Evolutionary conservation across 2,888 invertebrate species (phyloP).

Genomic region (Xiphydria camelus): DNA sequence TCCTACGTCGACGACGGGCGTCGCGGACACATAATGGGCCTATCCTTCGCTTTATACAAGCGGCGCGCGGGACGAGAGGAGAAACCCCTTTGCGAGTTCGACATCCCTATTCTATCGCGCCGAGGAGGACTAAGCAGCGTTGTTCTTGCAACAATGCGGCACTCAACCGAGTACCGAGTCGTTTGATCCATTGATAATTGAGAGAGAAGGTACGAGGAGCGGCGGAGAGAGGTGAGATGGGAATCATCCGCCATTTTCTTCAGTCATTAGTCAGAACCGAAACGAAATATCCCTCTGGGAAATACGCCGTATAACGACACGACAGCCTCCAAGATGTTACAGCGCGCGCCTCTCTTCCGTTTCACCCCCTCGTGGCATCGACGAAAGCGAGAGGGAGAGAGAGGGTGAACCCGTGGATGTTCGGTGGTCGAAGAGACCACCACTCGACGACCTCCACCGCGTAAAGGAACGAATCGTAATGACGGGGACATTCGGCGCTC

Average conservation of each 20-base stretch:
- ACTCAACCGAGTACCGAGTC: slow-evolving; percentile 22
- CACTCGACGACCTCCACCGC: neutral
- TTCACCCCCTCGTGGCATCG: neutral
- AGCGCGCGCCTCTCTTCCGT: neutral
- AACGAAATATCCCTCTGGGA: slow-evolving; percentile 40
- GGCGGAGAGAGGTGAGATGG: slow-evolving; percentile 9
- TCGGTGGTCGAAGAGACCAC: too few species aligned
- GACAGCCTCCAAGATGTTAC: neutral
- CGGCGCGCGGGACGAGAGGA: too few species aligned
- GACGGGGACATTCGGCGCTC: neutral
- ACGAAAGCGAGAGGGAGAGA: slow-evolving; percentile 2
- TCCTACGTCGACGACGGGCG: too few species aligned
- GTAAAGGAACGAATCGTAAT: neutral
- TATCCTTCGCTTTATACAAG: too few species aligned
- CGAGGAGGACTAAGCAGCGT: neutral
- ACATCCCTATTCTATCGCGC: neutral
- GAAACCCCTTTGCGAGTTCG: neutral
- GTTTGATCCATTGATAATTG: slow-evolving; percentile 32
- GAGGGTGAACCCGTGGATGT: neutral
- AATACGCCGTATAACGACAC: slow-evolving; percentile 36
- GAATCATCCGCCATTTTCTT: slow-evolving; percentile 10
- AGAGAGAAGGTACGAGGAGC: slow-evolving; percentile 16
- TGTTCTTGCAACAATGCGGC: slow-evolving; percentile 6
- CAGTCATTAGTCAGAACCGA: slow-evolving; percentile 23
- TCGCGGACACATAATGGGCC: too few species aligned